Percentiles rank a stretch among this genome's conserved stretches.
phyloP scores from a whole-genome alignment of 2,797 vertebrate species.

The Sorex maritimensis region DNA sequence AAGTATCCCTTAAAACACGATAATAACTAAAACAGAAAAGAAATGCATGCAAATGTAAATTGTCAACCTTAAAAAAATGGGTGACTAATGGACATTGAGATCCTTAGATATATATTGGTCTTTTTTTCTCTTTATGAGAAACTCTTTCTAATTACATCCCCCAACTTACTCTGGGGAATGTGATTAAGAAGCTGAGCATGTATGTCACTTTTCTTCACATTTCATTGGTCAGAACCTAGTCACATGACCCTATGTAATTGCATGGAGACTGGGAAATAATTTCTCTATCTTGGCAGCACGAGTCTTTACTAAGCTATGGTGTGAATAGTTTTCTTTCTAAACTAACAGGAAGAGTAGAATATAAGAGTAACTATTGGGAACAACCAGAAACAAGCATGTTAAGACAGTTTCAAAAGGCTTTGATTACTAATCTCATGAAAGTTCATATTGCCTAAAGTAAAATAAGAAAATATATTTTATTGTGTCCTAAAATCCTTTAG shows the following conservation, averaged over 20 bases:
- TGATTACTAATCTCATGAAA: slow-evolving; percentile 38
- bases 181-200: background rate
- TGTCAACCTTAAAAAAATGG: too few species aligned
- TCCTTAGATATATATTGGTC: too few species aligned
- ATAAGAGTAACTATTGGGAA: slow-evolving; percentile 19
- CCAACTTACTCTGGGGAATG: background rate
- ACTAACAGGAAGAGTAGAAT: slow-evolving; percentile 34
- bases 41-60: background rate
- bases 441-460: background rate
- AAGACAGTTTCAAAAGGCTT: background rate
- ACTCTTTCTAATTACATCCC: too few species aligned
- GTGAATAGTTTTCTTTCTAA: background rate
- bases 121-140: too few species aligned
- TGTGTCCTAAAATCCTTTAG: slow-evolving; percentile 51
- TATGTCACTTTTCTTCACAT: background rate
- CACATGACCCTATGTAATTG: background rate
- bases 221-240: slow-evolving; percentile 24
- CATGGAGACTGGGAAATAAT: background rate
- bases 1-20: too few species aligned
- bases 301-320: background rate
- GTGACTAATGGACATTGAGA: too few species aligned
- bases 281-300: background rate
- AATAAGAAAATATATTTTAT: slow-evolving; percentile 36
- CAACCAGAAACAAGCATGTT: slow-evolving; percentile 15
- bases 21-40: background rate